Percentiles rank a stretch among this genome's conserved stretches.
Evolutionary conservation across 2,888 invertebrate genomes (phyloP).

Genomic region (Pollenia griseotomentosa): DNA sequence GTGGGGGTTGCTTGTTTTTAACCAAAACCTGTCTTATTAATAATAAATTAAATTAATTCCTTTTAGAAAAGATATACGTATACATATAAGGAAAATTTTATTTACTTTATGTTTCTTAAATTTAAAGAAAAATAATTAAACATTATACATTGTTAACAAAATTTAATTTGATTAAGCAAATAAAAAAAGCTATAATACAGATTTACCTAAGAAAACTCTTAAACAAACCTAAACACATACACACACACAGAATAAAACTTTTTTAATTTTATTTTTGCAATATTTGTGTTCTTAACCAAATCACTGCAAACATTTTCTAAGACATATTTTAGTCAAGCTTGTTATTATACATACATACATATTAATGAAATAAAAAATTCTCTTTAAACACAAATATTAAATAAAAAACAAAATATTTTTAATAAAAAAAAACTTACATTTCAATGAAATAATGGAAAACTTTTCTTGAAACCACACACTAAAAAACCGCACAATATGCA

Average conservation of each 20-base stretch:
- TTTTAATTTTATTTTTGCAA: constrained; percentile 30
- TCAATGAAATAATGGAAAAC: constrained; percentile 30
- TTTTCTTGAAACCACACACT: constrained; percentile 30
- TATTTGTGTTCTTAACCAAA: constrained; percentile 39
- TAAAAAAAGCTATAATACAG: neutral
- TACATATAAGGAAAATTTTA: too few species aligned
- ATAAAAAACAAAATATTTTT: constrained; percentile 10
- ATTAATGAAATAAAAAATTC: neutral
- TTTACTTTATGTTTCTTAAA: too few species aligned
- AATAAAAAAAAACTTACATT: constrained; percentile 42
- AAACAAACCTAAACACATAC: neutral
- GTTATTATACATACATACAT: neutral
- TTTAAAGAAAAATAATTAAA: too few species aligned
- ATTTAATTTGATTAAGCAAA: too few species aligned
- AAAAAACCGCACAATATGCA: constrained; percentile 19
- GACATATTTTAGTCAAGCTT: constrained; percentile 5
- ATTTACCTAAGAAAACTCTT: neutral
- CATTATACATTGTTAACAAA: too few species aligned
- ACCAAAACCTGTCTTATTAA: too few species aligned
- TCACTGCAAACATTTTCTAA: constrained; percentile 19
- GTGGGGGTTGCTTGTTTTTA: too few species aligned
- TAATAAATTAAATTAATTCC: too few species aligned
- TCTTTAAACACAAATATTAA: constrained; percentile 13
- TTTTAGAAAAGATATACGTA: too few species aligned
- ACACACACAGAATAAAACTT: constrained; percentile 13